Percentiles rank a stretch among this genome's conserved stretches.
phyloP scores from a whole-genome alignment of 2,888 invertebrate genomes.

The Spisula subtruncata region DNA sequence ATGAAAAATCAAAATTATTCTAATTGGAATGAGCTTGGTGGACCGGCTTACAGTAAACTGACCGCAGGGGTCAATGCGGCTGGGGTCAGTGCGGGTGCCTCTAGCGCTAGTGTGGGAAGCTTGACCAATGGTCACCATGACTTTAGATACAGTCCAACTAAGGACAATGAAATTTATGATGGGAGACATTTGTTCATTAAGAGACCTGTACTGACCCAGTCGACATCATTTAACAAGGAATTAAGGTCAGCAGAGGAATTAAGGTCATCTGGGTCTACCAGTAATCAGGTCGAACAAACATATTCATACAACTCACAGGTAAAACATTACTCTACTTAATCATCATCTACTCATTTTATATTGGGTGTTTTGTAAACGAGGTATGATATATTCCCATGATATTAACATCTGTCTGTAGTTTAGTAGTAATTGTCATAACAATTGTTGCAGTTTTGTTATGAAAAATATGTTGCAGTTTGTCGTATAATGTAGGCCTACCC shows the following conservation, averaged over 20 bases:
- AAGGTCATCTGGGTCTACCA: background rate
- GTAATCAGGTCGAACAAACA: conserved; percentile 7
- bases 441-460: background rate
- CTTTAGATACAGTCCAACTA: background rate
- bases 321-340: background rate
- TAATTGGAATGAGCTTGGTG: background rate
- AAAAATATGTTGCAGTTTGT: background rate
- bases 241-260: conserved; percentile 8
- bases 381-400: background rate
- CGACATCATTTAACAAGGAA: conserved; percentile 51
- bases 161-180: background rate
- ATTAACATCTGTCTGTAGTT: background rate
- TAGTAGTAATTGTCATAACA: background rate
- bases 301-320: background rate
- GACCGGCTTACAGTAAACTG: background rate
- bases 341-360: no score
- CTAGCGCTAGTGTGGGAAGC: background rate
- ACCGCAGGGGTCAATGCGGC: background rate
- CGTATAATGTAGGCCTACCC: no score
- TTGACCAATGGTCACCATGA: background rate
- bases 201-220: conserved; percentile 63
- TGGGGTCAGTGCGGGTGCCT: background rate
- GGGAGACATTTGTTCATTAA: background rate
- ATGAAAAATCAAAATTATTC: background rate
- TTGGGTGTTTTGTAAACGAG: background rate